phyloP scores from a whole-genome alignment of 2,888 invertebrate genomes.

The Meliscaeva auricollis region DNA sequence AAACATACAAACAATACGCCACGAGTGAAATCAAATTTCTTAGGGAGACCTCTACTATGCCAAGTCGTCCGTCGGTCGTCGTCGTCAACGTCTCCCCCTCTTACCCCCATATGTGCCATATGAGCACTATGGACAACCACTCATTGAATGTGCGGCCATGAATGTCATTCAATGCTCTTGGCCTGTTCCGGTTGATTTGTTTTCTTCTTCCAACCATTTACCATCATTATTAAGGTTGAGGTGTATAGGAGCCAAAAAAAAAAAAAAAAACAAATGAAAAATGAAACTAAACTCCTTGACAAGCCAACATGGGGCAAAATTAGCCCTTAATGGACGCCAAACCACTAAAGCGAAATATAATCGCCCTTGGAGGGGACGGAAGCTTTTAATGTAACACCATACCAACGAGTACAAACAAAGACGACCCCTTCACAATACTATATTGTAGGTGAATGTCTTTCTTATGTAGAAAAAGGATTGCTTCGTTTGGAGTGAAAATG shows the following conservation, averaged over 20 bases:
- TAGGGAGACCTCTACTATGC: slow-evolving; percentile 5
- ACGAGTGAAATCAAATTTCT: slow-evolving; percentile 61
- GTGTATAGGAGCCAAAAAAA: not conserved
- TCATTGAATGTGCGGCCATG: slow-evolving; percentile 48
- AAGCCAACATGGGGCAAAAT: slow-evolving; percentile 53
- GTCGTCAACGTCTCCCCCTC: not conserved
- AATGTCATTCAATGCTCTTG: slow-evolving; percentile 61
- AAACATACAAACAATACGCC: slow-evolving; percentile 44
- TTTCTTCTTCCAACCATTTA: slow-evolving; percentile 28
- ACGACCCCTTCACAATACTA: not conserved
- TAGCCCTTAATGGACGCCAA: slow-evolving; percentile 73
- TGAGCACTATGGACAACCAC: not conserved
- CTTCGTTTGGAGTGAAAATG: slow-evolving; percentile 25
- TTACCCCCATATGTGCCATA: not conserved
- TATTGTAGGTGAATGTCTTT: slow-evolving; percentile 20
- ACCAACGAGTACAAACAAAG: slow-evolving; percentile 24
- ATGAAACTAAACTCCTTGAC: slow-evolving; percentile 35
- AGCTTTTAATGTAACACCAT: slow-evolving; percentile 70
- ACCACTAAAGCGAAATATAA: slow-evolving; percentile 72
- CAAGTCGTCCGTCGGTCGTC: not conserved
- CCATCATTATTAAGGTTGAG: not conserved
- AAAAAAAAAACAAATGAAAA: not conserved
- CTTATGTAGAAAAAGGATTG: slow-evolving; percentile 45
- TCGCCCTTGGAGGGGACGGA: slow-evolving; percentile 55
- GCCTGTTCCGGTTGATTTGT: slow-evolving; percentile 46